Base-by-base conservation (phyloP, 2,113 vertebrate genomes). In the Arenaria interpres region DNA sequence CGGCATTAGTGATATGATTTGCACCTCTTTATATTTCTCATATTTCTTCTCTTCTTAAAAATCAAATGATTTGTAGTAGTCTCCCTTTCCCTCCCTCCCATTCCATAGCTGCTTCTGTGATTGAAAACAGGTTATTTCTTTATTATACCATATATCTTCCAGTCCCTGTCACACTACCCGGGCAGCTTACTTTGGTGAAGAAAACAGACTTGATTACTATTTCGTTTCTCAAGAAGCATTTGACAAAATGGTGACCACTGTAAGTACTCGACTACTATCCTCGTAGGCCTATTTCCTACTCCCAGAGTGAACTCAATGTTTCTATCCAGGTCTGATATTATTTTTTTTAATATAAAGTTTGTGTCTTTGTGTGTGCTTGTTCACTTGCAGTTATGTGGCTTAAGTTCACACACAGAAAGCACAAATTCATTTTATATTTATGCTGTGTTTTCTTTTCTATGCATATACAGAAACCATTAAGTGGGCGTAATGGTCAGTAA, bases 131-230 rank as follows among this genome's bases (percentile, higher is more conserved):
- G 22, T 51, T 39, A 7, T 71, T 62, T 68, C 32, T 64, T 92
- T 88, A 69, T 91, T 91, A 4, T 90, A 27, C 33, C 82, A 12
- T 93, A 0, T 95, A 71, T 97, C 78, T 96, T 96, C 77, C 98
- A 99, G 99, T 57, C 97, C 98, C 85, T 99, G 98, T 82, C 99
- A 99, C 95, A 99, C 99, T 72, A 99, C 99, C 35, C 99, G 99
- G 96, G 92, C 80, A 19, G 97, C 98, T 48, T 99, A 99, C 88
- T 98, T 98, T 78, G 98, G 99, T 69, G 99, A 99, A 97, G 98
- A 99, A 71, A 98, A 99, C 86, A 98, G 98, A 56, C 96, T 97
- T 4, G 99, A 99, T 96, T 99, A 99, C 96, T 98, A 99, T 95
- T 99, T 99, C 85, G 46, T 99, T 94, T 98, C 98, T 18, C 96